Base-by-base conservation (phyloP, 64 coral and sea anemone species). In the Stichodactyla helianthus region DNA sequence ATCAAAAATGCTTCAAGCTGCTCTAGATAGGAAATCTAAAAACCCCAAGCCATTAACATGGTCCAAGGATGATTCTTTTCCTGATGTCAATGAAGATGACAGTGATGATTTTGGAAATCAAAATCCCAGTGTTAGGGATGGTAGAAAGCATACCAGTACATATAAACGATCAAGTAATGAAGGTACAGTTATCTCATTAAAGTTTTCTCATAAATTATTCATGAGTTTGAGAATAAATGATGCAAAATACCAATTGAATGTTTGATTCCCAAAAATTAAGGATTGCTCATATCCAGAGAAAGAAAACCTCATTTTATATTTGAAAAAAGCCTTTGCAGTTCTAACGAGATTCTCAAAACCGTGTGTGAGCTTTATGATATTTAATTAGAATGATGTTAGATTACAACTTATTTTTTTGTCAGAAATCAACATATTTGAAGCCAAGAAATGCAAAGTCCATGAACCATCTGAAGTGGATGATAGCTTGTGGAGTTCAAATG, bases 401-500 rank as follows among this genome's bases (percentile, higher is more conserved):
- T 1, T 44, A 44, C 35, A 1, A 44, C 1, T 44, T 44, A 44
- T 44, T 44, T 44, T 31, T 44, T 44, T 44, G 35, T 44, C 35
- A 44, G 35, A 44, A 44, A 44, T 3, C 35, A 59, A 16, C 6
- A 12, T 59, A 59, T 59, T 59, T 59, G 56, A 59, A 59, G 56
- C 56, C 10, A 59, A 74, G 68, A 74, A 27, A 31, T 11, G 22
- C 2, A 74, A 23, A 74, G 25, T 27, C 18, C 50, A 5, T 6
- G 79, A n/a, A 53, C 8, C 79, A 82, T 22, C 50, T 54, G 84
- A 92, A 14, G 8, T 27, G 17, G 55, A 83, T 82, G 65, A 89
- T 56, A 93, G 51, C 53, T 92, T 12, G 19, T 95, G 88, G 79
- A 89, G 83, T 52, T 63, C 92, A 51, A 82, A 85, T 89, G 93